Percentiles rank a stretch among this genome's conserved stretches.
Conservation (phyloP, 2,888 invertebrate genomes). For the Sphecodes monilicornis region DNA sequence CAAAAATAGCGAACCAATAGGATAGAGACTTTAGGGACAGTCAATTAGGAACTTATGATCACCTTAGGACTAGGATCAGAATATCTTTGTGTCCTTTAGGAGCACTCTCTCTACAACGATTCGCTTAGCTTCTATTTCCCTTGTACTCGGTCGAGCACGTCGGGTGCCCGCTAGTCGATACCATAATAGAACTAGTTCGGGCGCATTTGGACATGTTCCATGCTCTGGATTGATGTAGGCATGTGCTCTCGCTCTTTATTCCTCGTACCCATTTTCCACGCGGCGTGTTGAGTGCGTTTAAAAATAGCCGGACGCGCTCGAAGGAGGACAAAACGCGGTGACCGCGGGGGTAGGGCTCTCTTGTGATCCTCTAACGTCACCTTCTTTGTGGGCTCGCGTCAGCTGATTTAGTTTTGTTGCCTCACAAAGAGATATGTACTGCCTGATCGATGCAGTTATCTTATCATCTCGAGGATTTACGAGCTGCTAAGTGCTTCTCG, state of each 20-base stretch:
- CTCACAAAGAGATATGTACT: constrained; percentile 15
- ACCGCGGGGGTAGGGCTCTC: neutral
- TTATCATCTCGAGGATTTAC: constrained; percentile 31
- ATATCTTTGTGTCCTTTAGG: no score
- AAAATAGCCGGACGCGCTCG: constrained; percentile 52
- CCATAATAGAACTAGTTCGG: constrained; percentile 40
- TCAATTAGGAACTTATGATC: neutral
- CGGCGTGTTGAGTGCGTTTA: constrained; percentile 24
- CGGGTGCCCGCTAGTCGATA: neutral
- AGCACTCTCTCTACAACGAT: neutral
- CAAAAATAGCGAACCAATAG: neutral
- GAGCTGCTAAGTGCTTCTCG: neutral
- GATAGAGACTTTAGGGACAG: neutral
- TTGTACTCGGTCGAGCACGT: neutral
- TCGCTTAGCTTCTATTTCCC: neutral
- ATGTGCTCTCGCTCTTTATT: constrained; percentile 31
- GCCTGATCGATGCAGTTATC: constrained; percentile 31
- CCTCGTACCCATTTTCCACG: constrained; percentile 47
- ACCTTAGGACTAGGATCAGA: no score
- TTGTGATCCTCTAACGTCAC: neutral
- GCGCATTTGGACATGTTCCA: constrained; percentile 46
- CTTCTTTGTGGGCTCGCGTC: constrained; percentile 8
- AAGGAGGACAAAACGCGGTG: constrained; percentile 28
- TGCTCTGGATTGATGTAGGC: constrained; percentile 39
- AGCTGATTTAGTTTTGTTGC: constrained; percentile 40